Percentiles rank a stretch among this genome's conserved stretches.
These are phyloP conservation scores for Sthenelais limicola DNA, from an alignment of 2,888 invertebrate species.

Conservation along the genomic window DNA sequence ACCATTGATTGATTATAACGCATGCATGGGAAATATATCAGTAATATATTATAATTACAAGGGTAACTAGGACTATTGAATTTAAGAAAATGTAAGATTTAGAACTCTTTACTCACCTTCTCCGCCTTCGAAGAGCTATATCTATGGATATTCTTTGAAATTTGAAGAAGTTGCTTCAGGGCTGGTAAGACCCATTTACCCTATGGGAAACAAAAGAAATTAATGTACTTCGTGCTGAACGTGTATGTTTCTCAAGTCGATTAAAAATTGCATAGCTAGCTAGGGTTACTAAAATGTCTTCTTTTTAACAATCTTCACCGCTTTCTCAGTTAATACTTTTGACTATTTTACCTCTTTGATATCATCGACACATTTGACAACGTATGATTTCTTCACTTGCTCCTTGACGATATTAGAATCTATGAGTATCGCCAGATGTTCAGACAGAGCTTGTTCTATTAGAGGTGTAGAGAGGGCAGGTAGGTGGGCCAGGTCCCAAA, in stretches of 20 bases:
- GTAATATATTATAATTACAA: no score
- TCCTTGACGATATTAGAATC: slow-evolving; percentile 73
- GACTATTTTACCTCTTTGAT: slow-evolving; percentile 71
- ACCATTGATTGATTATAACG: not conserved
- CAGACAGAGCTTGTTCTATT: slow-evolving; percentile 73
- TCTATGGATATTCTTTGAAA: slow-evolving; percentile 72
- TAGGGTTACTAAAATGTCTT: no score
- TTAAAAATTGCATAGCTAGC: no score
- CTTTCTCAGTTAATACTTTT: not conserved
- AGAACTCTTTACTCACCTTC: slow-evolving; percentile 72
- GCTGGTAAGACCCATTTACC: slow-evolving; percentile 73
- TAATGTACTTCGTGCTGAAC: not conserved
- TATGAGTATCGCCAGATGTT: slow-evolving; percentile 73
- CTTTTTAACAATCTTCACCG: not conserved
- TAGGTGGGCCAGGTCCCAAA: slow-evolving; percentile 74
- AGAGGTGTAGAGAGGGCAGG: slow-evolving; percentile 71
- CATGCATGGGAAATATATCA: not conserved
- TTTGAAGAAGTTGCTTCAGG: slow-evolving; percentile 71
- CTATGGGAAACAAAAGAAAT: slow-evolving; percentile 56
- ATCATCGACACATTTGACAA: slow-evolving; percentile 74
- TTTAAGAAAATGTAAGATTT: no score
- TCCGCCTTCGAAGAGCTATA: slow-evolving; percentile 72
- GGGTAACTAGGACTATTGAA: no score
- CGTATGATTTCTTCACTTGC: slow-evolving; percentile 72
- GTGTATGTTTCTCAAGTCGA: no score